These are phyloP conservation scores for Cataglyphis hispanica DNA, from an alignment of 1,140 invertebrate species.

Conservation along the genomic window DNA sequence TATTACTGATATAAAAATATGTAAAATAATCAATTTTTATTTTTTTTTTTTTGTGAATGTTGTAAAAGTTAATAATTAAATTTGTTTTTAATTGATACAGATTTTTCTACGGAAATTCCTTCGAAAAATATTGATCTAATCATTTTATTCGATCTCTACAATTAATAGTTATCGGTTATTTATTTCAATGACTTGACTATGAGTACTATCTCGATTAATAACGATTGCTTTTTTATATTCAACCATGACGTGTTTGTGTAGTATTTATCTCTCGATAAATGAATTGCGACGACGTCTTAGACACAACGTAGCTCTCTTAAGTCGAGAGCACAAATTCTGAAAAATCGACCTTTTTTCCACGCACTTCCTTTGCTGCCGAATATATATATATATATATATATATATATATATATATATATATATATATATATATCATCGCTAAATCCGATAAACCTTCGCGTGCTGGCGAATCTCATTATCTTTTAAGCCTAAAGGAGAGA, in stretches of 20 bases:
- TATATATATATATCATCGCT: conserved; percentile 38
- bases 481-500: background rate
- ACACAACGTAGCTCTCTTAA: conserved; percentile 9
- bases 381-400: conserved; percentile 28
- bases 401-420: conserved; percentile 26
- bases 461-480: conserved; percentile 33
- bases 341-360: conserved; percentile 46
- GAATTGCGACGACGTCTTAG: conserved; percentile 2
- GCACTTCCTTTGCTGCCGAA: background rate
- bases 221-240: conserved; percentile 14
- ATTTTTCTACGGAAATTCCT: background rate
- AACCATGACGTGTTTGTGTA: background rate
- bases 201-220: background rate
- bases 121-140: conserved; percentile 5
- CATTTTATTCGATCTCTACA: background rate
- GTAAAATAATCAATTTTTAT: background rate
- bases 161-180: background rate
- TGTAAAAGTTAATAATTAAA: background rate
- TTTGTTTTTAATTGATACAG: background rate
- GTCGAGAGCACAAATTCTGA: conserved; percentile 39
- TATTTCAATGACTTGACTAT: background rate
- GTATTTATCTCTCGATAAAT: conserved; percentile 16
- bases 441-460: conserved; percentile 33
- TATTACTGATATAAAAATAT: background rate
- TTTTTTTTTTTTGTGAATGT: background rate